Evolutionary conservation across 2,888 invertebrate species (phyloP).

Genomic region (Stenotaenia linearis): DNA sequence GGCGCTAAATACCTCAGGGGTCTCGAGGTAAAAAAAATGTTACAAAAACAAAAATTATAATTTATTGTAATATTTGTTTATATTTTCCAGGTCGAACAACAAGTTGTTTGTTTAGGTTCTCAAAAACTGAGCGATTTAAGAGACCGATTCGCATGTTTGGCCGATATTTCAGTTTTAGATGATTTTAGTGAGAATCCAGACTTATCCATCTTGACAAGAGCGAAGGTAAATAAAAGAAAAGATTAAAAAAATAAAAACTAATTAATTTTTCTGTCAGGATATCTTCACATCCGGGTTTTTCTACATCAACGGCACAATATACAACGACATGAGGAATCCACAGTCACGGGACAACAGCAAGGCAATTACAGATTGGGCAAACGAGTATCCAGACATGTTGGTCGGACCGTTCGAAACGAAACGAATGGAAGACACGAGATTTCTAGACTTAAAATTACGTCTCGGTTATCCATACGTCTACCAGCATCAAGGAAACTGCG

Average conservation of each 20-base stretch:
- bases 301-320: conserved; percentile 72
- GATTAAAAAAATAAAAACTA: neutral
- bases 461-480: conserved; percentile 73
- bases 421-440: conserved; percentile 55
- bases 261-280: conserved; percentile 50
- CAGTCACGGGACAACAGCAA: conserved; percentile 61
- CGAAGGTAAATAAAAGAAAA: conserved; percentile 41
- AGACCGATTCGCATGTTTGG: conserved; percentile 67
- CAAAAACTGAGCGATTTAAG: conserved; percentile 65
- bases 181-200: conserved; percentile 49
- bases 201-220: conserved; percentile 33
- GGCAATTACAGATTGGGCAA: conserved; percentile 59
- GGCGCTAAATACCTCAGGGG: neutral
- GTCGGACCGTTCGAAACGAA: conserved; percentile 53
- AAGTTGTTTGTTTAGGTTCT: conserved; percentile 57
- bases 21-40: neutral
- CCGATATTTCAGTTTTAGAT: conserved; percentile 55
- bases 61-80: neutral
- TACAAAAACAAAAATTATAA: neutral
- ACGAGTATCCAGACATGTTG: conserved; percentile 42
- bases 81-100: conserved; percentile 31
- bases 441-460: conserved; percentile 54
- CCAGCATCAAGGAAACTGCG: conserved; percentile 85
- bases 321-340: conserved; percentile 62
- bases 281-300: conserved; percentile 66